A percentile compares a stretch with the other conserved stretches of the same genome.
phyloP scores from a whole-genome alignment of 2,113 vertebrate genomes.

The Cryptomyrus ogoouensis region DNA sequence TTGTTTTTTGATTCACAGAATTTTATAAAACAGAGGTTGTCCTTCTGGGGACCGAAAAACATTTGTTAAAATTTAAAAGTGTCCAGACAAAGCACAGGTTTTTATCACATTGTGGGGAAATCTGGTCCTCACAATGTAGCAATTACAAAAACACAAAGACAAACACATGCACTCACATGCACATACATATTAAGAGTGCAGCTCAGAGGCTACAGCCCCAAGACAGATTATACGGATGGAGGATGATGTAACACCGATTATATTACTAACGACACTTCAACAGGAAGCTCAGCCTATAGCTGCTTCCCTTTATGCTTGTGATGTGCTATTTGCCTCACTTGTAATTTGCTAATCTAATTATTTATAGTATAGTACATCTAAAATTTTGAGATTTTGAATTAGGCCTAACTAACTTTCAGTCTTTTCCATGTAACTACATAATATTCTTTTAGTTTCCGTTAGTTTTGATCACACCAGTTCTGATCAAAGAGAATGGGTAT shows the following conservation, averaged over 20 bases:
- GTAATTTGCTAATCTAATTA: background rate
- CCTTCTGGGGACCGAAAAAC: background rate
- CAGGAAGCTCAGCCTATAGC: background rate
- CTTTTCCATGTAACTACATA: slow-evolving; percentile 8
- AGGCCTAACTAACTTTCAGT: background rate
- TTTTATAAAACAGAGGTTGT: background rate
- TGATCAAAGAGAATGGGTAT: slow-evolving; percentile 64
- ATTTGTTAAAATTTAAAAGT: background rate
- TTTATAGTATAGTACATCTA: background rate
- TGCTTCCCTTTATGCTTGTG: background rate
- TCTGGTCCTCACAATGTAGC: background rate
- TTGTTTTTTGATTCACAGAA: background rate
- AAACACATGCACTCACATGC: background rate
- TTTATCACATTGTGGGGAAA: background rate
- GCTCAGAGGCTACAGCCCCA: background rate
- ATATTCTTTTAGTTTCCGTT: slow-evolving; percentile 33
- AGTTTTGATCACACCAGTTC: slow-evolving; percentile 41
- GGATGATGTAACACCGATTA: background rate
- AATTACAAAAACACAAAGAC: background rate
- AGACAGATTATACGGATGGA: background rate
- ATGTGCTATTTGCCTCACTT: background rate
- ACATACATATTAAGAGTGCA: background rate
- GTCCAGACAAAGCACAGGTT: background rate
- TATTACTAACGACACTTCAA: background rate
- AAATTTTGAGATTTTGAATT: background rate